phyloP scores from a whole-genome alignment of 2,888 invertebrate genomes.

The Rhynchonema sp. region DNA sequence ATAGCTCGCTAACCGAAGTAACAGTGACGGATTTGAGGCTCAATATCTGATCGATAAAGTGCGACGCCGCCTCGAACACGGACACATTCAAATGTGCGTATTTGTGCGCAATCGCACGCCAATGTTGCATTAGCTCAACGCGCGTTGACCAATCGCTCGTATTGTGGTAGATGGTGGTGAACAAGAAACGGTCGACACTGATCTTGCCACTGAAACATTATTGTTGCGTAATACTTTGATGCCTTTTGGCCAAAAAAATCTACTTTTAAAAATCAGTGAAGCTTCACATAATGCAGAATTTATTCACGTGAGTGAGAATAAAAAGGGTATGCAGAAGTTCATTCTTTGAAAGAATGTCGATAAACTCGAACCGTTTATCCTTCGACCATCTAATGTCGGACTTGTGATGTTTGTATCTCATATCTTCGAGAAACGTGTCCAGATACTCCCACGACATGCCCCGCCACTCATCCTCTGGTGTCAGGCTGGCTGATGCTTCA shows the following conservation, averaged over 20 bases:
- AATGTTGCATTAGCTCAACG: conserved; percentile 20
- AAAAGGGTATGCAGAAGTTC: no score
- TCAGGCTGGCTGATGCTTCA: no score
- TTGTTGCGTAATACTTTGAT: no score
- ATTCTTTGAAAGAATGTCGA: no score
- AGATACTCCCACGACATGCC: background rate
- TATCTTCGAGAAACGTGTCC: background rate
- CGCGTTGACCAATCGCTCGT: conserved; percentile 19
- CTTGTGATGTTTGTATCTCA: background rate
- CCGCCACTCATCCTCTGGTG: no score
- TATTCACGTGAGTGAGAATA: no score
- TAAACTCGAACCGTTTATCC: background rate
- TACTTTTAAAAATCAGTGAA: no score
- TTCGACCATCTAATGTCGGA: background rate
- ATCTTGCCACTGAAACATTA: conserved; percentile 8
- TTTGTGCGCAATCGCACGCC: conserved; percentile 17
- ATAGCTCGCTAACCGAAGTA: background rate
- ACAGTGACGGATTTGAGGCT: conserved; percentile 18
- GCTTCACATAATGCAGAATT: no score
- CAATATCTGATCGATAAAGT: conserved; percentile 17
- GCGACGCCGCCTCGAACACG: conserved; percentile 7
- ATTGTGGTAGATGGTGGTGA: conserved; percentile 20
- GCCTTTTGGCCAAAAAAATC: no score
- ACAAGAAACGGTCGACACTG: conserved; percentile 16
- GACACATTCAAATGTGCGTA: conserved; percentile 19